Conservation (phyloP, 2,888 invertebrate species). For the Ophion obscuratus region DNA sequence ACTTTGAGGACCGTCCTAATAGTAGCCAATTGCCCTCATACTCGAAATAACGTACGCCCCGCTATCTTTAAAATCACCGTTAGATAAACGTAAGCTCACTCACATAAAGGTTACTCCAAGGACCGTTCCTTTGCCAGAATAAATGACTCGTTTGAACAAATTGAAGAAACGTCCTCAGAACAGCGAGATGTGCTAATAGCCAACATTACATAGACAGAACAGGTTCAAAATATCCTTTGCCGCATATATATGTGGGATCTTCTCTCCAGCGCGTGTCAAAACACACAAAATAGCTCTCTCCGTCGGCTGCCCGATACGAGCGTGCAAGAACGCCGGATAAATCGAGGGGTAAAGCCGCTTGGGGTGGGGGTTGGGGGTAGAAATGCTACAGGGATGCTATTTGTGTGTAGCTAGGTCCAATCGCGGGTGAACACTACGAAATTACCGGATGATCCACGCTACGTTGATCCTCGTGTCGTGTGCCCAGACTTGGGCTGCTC, state of each 20-base stretch:
- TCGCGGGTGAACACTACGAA: conserved; percentile 72
- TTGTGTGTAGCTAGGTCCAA: conserved; percentile 32
- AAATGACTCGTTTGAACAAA: not conserved
- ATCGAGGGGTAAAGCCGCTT: conserved; percentile 62
- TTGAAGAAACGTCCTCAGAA: not conserved
- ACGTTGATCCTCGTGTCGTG: conserved; percentile 74
- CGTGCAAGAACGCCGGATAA: conserved; percentile 54
- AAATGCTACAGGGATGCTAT: conserved; percentile 33
- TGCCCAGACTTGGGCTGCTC: conserved; percentile 51
- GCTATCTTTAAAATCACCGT: too few species aligned
- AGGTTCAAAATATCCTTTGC: not conserved
- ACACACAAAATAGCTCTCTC: conserved; percentile 76
- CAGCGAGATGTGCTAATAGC: not conserved
- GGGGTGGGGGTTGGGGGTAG: conserved; percentile 26
- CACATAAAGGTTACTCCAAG: too few species aligned
- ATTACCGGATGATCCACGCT: conserved; percentile 80
- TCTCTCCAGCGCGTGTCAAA: conserved; percentile 82
- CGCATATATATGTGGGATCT: not conserved
- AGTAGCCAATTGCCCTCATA: too few species aligned
- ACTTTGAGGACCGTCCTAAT: too few species aligned
- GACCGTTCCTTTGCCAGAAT: too few species aligned
- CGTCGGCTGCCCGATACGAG: conserved; percentile 32
- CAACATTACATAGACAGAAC: not conserved
- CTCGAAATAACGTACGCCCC: too few species aligned
- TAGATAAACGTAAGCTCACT: too few species aligned